Evolutionary conservation across 2,797 vertebrate genomes (phyloP).

Genomic region (Spinus olivaceus): DNA sequence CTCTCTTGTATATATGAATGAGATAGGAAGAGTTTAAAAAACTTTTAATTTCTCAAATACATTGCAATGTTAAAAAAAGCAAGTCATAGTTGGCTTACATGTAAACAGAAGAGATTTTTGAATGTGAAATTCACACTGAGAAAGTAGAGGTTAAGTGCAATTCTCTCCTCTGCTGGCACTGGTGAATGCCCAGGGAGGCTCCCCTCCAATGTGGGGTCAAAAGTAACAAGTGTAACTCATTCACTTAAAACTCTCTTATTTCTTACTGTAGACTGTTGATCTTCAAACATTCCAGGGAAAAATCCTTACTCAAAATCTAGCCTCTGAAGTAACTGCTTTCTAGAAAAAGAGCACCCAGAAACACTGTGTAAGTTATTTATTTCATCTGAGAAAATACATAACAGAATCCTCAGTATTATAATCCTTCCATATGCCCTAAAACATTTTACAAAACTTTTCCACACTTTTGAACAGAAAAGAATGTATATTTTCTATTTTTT

Average conservation of each 20-base stretch:
- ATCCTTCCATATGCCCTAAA: not conserved
- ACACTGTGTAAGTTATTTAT: not conserved
- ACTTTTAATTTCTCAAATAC: not conserved
- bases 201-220: not conserved
- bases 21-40: not conserved
- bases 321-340: not conserved
- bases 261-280: conserved; percentile 5
- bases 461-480: not conserved
- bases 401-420: not conserved
- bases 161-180: not conserved
- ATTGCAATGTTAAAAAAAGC: not conserved
- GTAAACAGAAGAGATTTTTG: not conserved
- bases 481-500: not conserved
- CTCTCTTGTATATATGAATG: not conserved
- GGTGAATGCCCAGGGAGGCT: not conserved
- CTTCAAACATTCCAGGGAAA: not conserved
- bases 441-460: not conserved
- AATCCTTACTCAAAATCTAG: not conserved
- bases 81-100: not conserved
- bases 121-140: not conserved
- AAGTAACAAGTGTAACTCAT: conserved; percentile 46
- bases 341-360: not conserved
- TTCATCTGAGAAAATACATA: not conserved
- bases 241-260: conserved; percentile 51
- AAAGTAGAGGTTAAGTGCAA: conserved; percentile 31